Percentiles rank a stretch among this genome's conserved stretches.
These are phyloP conservation scores for Sorex maritimensis DNA, from an alignment of 2,797 vertebrate species.

Conservation along the genomic window DNA sequence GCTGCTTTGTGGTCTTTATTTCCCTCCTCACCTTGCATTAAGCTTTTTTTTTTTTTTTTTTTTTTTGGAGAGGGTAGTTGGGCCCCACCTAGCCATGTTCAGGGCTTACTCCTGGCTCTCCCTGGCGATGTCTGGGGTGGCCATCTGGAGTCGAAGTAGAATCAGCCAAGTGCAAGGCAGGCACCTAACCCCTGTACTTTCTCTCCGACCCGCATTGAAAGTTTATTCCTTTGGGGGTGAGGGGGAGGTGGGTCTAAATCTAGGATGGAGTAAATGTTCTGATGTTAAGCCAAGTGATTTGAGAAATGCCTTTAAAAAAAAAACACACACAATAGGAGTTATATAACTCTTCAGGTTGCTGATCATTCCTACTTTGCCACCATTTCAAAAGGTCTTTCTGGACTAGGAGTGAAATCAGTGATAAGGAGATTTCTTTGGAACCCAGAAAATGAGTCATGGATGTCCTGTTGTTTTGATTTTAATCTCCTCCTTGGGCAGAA, in stretches of 20 bases:
- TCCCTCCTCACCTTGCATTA: neutral
- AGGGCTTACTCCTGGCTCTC: too few species aligned
- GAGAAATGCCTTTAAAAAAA: constrained; percentile 1
- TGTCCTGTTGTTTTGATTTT: constrained; percentile 18
- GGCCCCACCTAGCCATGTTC: too few species aligned
- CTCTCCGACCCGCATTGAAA: neutral
- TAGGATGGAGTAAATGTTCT: neutral
- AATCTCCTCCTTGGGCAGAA: constrained; percentile 40
- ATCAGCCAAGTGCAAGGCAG: too few species aligned
- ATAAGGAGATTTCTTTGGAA: neutral
- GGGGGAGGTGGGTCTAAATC: neutral
- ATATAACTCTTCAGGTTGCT: neutral
- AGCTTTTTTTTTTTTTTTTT: too few species aligned
- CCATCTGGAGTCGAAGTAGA: too few species aligned
- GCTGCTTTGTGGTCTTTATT: neutral
- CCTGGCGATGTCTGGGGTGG: too few species aligned
- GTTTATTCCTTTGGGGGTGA: neutral
- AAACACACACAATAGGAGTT: neutral
- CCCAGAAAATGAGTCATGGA: constrained; percentile 12
- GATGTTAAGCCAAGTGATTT: neutral
- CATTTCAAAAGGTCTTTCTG: constrained; percentile 37
- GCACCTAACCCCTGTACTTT: too few species aligned
- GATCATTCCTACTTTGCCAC: neutral
- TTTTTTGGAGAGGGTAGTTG: too few species aligned
- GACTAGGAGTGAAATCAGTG: constrained; percentile 16